phyloP scores from a whole-genome alignment of 1,140 invertebrate genomes.

The Macrobrachium nipponense region DNA sequence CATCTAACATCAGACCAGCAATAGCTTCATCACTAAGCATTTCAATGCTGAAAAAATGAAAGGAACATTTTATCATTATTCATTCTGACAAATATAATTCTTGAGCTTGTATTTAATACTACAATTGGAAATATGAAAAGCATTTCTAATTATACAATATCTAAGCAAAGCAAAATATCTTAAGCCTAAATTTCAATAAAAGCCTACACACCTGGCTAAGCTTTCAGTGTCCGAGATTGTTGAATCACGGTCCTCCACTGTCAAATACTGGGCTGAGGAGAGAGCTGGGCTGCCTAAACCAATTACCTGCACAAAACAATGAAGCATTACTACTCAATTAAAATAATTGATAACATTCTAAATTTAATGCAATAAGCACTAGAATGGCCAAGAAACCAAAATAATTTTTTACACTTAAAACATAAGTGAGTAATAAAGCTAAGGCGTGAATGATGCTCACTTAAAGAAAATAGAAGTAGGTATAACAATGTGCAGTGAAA shows the following conservation, averaged over 20 bases:
- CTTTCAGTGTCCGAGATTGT: conserved; percentile 83
- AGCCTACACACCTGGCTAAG: conserved; percentile 74
- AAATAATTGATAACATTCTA: too few species aligned
- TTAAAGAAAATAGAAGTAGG: too few species aligned
- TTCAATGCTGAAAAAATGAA: conserved; percentile 74
- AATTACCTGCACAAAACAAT: conserved; percentile 40
- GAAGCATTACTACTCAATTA: background rate
- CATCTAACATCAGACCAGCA: conserved; percentile 82
- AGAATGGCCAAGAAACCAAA: too few species aligned
- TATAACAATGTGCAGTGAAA: too few species aligned
- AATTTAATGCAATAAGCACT: too few species aligned
- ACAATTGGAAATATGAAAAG: too few species aligned
- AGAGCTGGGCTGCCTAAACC: conserved; percentile 44
- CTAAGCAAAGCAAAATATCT: too few species aligned
- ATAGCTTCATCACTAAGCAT: conserved; percentile 88
- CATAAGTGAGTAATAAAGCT: too few species aligned
- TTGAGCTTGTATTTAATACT: background rate
- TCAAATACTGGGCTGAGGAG: conserved; percentile 40
- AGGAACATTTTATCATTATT: background rate
- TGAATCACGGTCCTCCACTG: conserved; percentile 63
- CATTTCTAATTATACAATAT: too few species aligned
- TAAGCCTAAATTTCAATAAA: too few species aligned
- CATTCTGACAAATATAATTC: background rate
- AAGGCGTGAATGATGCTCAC: too few species aligned
- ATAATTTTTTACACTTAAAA: too few species aligned